Evolutionary conservation across 2,888 invertebrate species (phyloP), one percentile per base, ranked within the genome.

Genomic region (Caenorhabditis plicata): DNA sequence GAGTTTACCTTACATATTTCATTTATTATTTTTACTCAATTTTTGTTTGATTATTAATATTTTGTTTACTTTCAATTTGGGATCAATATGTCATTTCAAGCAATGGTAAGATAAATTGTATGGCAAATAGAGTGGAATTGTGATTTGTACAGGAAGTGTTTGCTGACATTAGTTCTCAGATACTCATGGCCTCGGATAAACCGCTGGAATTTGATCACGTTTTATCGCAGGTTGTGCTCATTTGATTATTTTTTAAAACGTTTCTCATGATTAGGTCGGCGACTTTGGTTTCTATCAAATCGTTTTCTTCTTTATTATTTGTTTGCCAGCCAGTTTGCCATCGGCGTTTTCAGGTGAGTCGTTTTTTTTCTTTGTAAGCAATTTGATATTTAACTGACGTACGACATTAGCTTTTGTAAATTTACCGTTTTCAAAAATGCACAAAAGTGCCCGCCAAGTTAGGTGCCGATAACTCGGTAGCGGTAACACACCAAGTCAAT

Each of bases 271-370:
- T 41, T 8, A 68, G 57, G 71, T 74, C n/a, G 77, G 77, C 19
- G 73, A 75, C 45, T 75, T 69, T 38, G 73, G 72, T 4, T 43
- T 31, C 9, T 77, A 75, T 42, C 77, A 77, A 48, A 63, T 68
- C 19, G 36, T 72, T 8, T 66, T 74, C 52, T 75, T 74, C 55
- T 69, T 72, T 42, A 52, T 77, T 5, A 61, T 77, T 32, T 77
- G 77, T 51, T 52, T 77, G 8, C 77, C 77, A 3, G 74, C 77
- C n/a, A 68, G 66, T 49, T 40, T 77, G 0, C 75, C 75, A 2
- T 68, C 66, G 0, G 75, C 75, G 0, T 76, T 70, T 53, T 68
- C 71, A 8, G 74, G 74, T 38, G 9, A 25, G 19, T 25, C n/a
- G n/a, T n/a, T n/a, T n/a, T 3, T 3, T n/a, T 13, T 13, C 22